Evolutionary conservation across 2,797 vertebrate species (phyloP).

Genomic region (Rhabdophis nuchalis): DNA sequence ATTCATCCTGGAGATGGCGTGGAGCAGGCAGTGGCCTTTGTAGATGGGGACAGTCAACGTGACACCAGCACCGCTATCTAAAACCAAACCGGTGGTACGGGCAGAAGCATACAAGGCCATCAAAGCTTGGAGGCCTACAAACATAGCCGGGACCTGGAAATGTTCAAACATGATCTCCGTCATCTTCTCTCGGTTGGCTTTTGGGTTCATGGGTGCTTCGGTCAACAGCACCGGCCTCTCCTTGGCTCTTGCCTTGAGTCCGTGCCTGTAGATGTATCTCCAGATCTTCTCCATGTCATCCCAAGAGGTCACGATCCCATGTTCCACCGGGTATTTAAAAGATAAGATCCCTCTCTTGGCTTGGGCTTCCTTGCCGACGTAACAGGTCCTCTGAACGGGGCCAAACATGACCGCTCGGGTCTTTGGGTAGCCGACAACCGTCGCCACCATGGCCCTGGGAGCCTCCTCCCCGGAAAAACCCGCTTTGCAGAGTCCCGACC

Average conservation of each 20-base stretch:
- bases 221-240: conserved; percentile 32
- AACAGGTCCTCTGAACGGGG: background rate
- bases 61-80: conserved; percentile 22
- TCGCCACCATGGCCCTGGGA: background rate
- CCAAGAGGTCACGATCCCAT: conserved; percentile 12
- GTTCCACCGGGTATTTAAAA: background rate
- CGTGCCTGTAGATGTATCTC: background rate
- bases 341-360: conserved; percentile 1
- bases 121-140: background rate
- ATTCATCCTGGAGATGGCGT: conserved; percentile 27
- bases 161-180: conserved; percentile 35
- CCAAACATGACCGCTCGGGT: background rate
- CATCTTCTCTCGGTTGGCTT: conserved; percentile 8
- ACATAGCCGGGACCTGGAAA: conserved; percentile 40
- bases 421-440: conserved; percentile 27
- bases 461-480: conserved; percentile 15
- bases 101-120: conserved; percentile 26
- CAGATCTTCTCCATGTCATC: conserved; percentile 24
- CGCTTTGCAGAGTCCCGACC: conserved; percentile 15
- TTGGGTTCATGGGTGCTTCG: background rate
- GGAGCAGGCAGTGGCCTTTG: conserved; percentile 26
- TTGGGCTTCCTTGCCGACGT: background rate
- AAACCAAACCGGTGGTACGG: background rate
- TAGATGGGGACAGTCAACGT: background rate
- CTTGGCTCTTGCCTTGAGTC: background rate